Evolutionary conservation across 2,888 invertebrate genomes (phyloP).

Genomic region (Diarsia mendica): DNA sequence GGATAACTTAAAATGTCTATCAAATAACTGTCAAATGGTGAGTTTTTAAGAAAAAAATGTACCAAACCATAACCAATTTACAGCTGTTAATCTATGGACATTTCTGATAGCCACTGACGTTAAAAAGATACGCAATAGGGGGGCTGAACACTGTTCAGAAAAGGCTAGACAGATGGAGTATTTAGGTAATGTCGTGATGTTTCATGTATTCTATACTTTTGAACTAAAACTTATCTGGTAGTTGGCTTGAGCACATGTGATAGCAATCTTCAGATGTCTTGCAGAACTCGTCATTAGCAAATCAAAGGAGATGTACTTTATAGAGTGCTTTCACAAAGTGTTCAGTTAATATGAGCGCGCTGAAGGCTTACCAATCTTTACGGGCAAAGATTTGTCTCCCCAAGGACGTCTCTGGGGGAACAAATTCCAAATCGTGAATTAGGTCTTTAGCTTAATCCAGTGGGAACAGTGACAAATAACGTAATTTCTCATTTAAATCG

Average conservation of each 20-base stretch:
- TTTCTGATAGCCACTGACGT: too few relatives aligned
- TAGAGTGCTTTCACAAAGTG: background rate
- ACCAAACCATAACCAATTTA: too few relatives aligned
- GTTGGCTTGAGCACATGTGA: background rate
- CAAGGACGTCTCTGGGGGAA: background rate
- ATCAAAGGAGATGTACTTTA: background rate
- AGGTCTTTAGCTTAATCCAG: conserved; percentile 4
- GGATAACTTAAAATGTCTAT: too few relatives aligned
- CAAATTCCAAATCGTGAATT: background rate
- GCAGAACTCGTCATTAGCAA: background rate
- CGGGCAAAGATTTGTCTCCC: background rate
- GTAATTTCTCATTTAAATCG: conserved; percentile 14
- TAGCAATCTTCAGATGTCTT: background rate
- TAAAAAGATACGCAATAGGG: too few relatives aligned
- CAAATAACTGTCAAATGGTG: too few relatives aligned
- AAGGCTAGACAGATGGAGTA: background rate
- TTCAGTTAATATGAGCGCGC: background rate
- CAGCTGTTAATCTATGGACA: too few relatives aligned
- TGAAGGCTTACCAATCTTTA: background rate
- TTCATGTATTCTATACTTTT: background rate
- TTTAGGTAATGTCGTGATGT: background rate
- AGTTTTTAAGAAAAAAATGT: too few relatives aligned
- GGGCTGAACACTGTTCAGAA: background rate
- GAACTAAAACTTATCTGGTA: background rate
- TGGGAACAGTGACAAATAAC: conserved; percentile 1